These are phyloP conservation scores for Apostichopus japonicus DNA, from an alignment of 35 echinoderm and acorn worm genomes.

Conservation along the genomic window DNA sequence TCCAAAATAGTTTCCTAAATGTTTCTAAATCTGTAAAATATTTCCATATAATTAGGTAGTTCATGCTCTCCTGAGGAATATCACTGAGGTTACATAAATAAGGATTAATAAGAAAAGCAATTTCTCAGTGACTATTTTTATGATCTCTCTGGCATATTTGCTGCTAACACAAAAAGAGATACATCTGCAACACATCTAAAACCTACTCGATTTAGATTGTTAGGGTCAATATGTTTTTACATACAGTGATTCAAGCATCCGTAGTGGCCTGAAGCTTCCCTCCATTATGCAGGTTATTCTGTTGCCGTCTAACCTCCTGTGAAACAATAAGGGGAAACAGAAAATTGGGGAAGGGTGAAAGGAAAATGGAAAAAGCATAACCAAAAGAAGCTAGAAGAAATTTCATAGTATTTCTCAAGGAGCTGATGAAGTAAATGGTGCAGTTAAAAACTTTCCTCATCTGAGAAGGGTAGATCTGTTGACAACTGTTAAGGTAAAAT, in stretches of 20 bases:
- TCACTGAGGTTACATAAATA: no score
- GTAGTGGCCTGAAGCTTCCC: conserved; percentile 79
- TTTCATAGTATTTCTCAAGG: background rate
- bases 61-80: no score
- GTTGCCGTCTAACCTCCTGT: conserved; percentile 83
- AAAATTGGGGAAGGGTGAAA: conserved; percentile 31
- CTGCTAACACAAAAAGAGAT: no score
- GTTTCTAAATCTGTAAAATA: no score
- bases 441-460: background rate
- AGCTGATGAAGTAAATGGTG: background rate
- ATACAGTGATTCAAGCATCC: conserved; percentile 88
- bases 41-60: no score
- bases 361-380: conserved; percentile 7
- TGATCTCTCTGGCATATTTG: no score
- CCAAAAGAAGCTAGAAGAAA: background rate
- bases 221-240: conserved; percentile 34
- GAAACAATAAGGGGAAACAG: conserved; percentile 43
- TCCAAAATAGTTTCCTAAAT: no score
- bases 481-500: background rate
- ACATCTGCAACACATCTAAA: no score
- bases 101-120: no score
- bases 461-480: background rate
- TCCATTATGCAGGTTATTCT: conserved; percentile 80
- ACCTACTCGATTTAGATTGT: no score
- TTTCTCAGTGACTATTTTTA: no score